Evolutionary conservation across 2,797 vertebrate genomes (phyloP).

Genomic region (Prunella strophiata): DNA sequence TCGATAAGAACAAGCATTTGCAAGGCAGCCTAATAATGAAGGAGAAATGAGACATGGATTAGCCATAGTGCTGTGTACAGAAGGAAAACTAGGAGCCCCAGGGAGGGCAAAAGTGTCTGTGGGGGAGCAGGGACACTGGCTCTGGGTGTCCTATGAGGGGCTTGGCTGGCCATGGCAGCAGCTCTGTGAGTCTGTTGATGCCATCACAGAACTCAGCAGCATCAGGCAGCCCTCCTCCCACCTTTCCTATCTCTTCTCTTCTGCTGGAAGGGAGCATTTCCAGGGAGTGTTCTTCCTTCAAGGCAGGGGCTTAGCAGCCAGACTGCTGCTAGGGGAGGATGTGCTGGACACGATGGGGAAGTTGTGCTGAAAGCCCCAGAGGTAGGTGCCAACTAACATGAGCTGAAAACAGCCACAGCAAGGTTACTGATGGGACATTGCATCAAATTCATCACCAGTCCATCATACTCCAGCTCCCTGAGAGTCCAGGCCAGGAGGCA

Average conservation of each 20-base stretch:
- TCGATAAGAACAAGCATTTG: not conserved
- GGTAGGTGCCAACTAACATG: fast-evolving
- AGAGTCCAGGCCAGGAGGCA: not conserved
- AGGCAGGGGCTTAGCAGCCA: not conserved
- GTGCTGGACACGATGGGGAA: not conserved
- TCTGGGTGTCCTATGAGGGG: fast-evolving
- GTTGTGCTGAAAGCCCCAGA: not conserved
- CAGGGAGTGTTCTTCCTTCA: not conserved
- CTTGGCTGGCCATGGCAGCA: not conserved
- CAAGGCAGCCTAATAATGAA: not conserved
- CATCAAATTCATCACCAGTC: not conserved
- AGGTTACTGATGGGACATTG: not conserved
- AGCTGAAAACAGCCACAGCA: not conserved
- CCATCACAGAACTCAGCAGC: fast-evolving
- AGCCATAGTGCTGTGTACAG: not conserved
- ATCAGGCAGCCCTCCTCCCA: not conserved
- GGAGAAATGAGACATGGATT: not conserved
- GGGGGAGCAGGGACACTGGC: not conserved
- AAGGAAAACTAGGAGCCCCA: not conserved
- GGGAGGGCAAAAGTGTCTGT: not conserved
- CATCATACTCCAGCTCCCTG: not conserved
- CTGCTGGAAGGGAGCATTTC: not conserved
- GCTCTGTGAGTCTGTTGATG: fast-evolving
- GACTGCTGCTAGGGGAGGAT: not conserved
- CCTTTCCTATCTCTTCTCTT: not conserved